Percentiles rank a stretch among this genome's conserved stretches.
Evolutionary conservation across 2,888 invertebrate genomes (phyloP).

Genomic region (Spicauda simplicius): DNA sequence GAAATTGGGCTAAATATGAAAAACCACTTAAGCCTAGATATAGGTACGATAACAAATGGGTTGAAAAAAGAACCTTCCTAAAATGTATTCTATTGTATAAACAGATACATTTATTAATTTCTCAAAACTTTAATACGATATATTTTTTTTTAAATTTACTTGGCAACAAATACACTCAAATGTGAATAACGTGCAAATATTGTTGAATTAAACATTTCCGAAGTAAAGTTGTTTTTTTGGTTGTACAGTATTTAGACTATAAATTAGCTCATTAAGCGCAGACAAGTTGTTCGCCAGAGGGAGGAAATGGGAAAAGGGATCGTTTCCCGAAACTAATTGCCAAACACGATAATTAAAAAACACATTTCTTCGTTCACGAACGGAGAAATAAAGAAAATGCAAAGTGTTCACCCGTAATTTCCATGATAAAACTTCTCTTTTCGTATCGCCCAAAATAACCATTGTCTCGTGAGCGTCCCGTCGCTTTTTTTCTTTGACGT

Average conservation of each 20-base stretch:
- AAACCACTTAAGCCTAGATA: too few species aligned
- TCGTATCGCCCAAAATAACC: conserved; percentile 79
- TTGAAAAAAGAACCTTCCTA: too few species aligned
- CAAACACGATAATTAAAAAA: conserved; percentile 85
- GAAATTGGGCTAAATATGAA: too few species aligned
- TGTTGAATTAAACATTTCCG: background rate
- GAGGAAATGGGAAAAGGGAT: conserved; percentile 71
- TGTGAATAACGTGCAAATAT: background rate
- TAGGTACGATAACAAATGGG: too few species aligned
- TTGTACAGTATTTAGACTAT: conserved; percentile 58
- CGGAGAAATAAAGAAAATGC: conserved; percentile 80
- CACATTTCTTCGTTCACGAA: conserved; percentile 74
- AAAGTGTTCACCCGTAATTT: conserved; percentile 81
- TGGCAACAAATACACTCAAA: background rate
- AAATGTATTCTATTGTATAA: too few species aligned
- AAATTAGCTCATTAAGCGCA: conserved; percentile 77
- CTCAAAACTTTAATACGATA: too few species aligned
- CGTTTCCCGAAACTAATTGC: conserved; percentile 83
- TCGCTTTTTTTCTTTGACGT: conserved; percentile 74
- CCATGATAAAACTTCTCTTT: conserved; percentile 80
- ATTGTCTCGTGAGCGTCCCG: conserved; percentile 77
- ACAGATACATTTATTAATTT: too few species aligned
- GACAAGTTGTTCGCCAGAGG: conserved; percentile 72
- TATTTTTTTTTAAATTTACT: too few species aligned
- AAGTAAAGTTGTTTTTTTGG: conserved; percentile 21